phyloP scores from a whole-genome alignment of 2,113 vertebrate species.

The Coryphaenoides rupestris region DNA sequence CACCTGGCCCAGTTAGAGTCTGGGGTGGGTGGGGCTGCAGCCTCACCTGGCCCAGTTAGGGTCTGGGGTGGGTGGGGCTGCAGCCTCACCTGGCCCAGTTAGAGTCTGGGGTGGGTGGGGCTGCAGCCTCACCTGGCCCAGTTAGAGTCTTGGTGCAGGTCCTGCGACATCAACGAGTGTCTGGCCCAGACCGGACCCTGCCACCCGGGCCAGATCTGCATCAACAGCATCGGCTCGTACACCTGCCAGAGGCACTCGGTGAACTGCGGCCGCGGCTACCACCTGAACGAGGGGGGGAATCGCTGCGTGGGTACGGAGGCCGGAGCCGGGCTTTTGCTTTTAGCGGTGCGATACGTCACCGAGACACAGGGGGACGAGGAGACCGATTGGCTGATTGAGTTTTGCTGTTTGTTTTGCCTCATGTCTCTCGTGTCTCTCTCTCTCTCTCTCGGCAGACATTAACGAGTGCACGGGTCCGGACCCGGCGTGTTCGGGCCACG shows the following conservation, averaged over 20 bases:
- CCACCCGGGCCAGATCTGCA: constrained; percentile 80
- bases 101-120: too few species aligned
- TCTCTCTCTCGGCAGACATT: constrained; percentile 71
- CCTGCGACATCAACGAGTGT: constrained; percentile 90
- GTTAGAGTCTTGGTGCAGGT: constrained; percentile 10
- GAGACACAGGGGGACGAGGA: too few species aligned
- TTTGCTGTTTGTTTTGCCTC: too few species aligned
- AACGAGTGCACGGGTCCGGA: constrained; percentile 82
- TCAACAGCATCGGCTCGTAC: constrained; percentile 90
- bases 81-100: not conserved
- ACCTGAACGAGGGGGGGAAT: constrained; percentile 85
- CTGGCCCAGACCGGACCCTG: constrained; percentile 77
- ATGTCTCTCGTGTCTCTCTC: not conserved
- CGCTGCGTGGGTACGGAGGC: constrained; percentile 85
- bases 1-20: too few species aligned
- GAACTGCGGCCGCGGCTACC: constrained; percentile 92
- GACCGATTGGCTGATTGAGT: too few species aligned
- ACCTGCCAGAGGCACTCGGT: constrained; percentile 85
- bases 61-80: too few species aligned
- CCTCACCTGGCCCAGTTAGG: too few species aligned
- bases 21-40: too few species aligned
- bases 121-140: not conserved
- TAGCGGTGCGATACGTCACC: too few species aligned
- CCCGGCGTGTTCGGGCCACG: constrained; percentile 82
- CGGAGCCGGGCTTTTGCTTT: not conserved